phyloP scores from a whole-genome alignment of 2,888 invertebrate genomes.

The Crepidodera aurea region DNA sequence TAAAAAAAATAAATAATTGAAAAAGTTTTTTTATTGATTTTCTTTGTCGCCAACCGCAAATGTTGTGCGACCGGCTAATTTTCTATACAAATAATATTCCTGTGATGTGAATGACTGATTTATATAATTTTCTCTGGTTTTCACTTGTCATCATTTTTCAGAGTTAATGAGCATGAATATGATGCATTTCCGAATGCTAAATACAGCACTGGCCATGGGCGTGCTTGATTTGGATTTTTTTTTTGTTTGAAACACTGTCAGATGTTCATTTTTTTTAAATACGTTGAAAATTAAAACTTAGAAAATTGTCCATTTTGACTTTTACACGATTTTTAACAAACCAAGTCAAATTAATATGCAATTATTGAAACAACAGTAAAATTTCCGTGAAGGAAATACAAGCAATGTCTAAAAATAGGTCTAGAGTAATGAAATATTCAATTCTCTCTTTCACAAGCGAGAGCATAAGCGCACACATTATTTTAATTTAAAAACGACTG shows the following conservation, averaged over 20 bases:
- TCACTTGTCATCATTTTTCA: slow-evolving; percentile 16
- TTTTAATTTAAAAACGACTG: slow-evolving; percentile 26
- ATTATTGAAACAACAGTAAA: too few relatives aligned
- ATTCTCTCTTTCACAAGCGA: background rate
- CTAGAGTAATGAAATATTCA: background rate
- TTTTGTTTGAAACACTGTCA: too few relatives aligned
- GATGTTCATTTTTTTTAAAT: too few relatives aligned
- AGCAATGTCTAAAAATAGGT: background rate
- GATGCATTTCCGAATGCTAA: slow-evolving; percentile 10
- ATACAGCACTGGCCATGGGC: background rate
- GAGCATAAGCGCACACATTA: background rate
- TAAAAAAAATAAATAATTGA: too few relatives aligned
- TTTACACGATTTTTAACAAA: too few relatives aligned
- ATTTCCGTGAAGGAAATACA: background rate
- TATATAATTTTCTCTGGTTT: slow-evolving; percentile 11
- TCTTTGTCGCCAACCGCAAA: background rate
- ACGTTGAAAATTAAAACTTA: too few relatives aligned
- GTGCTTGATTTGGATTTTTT: too few relatives aligned
- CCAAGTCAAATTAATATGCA: too few relatives aligned
- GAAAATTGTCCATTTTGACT: too few relatives aligned
- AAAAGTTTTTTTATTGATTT: background rate
- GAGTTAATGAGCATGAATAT: slow-evolving; percentile 16
- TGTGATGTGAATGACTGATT: slow-evolving; percentile 9
- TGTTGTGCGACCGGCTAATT: background rate
- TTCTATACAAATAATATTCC: background rate